These are phyloP conservation scores for Erebia palarica DNA, from an alignment of 2,888 invertebrate genomes.

Conservation along the genomic window DNA sequence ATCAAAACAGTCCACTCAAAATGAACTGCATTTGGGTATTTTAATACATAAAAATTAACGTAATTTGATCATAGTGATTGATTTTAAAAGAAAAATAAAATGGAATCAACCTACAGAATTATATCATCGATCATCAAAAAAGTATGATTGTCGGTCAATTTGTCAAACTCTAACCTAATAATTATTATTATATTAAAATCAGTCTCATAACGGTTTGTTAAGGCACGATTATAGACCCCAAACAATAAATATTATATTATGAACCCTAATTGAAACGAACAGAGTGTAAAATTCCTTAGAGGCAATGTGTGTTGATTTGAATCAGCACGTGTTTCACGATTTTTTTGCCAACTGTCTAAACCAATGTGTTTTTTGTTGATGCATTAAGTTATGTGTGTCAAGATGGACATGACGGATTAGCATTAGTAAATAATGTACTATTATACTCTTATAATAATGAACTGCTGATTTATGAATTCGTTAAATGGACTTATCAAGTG, in stretches of 20 bases:
- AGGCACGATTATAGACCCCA: neutral
- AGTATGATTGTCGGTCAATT: constrained; percentile 39
- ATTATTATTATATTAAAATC: constrained; percentile 38
- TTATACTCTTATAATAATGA: constrained; percentile 18
- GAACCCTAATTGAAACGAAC: constrained; percentile 1
- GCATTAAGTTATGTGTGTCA: constrained; percentile 38
- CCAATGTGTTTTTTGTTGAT: constrained; percentile 37
- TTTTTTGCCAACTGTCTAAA: constrained; percentile 35
- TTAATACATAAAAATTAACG: neutral
- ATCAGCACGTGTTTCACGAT: constrained; percentile 35
- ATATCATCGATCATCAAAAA: constrained; percentile 33
- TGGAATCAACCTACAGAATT: neutral
- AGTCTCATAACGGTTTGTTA: constrained; percentile 40
- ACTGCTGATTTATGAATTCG: constrained; percentile 26
- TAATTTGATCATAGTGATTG: neutral
- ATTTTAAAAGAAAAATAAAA: neutral
- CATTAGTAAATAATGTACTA: constrained; percentile 34
- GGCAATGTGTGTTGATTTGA: constrained; percentile 20
- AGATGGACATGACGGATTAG: constrained; percentile 36
- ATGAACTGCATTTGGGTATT: no score
- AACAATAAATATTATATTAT: constrained; percentile 7
- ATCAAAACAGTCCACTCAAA: no score
- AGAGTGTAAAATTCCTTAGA: constrained; percentile 21
- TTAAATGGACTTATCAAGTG: constrained; percentile 24
- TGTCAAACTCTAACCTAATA: constrained; percentile 43